phyloP scores from a whole-genome alignment of 1,140 invertebrate species.

The Drosophila malerkotliana region DNA sequence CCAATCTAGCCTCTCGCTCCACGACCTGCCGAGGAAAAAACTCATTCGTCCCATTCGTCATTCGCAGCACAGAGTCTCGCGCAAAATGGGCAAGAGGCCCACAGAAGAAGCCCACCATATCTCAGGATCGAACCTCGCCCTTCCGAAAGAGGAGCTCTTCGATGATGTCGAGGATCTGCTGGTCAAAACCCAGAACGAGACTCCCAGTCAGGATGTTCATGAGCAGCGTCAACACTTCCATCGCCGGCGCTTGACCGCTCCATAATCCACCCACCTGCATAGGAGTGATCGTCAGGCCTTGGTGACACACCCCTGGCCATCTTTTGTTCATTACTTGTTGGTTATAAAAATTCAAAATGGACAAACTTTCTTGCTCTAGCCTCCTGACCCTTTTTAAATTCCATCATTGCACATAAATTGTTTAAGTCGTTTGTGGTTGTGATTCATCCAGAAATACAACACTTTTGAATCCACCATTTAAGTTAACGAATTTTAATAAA shows the following conservation, averaged over 20 bases:
- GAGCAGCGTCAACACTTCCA: constrained; percentile 2
- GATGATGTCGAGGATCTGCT: constrained; percentile 34
- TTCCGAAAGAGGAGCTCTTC: constrained; percentile 1
- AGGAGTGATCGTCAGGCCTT: neutral
- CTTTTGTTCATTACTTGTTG: neutral
- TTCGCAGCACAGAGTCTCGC: neutral
- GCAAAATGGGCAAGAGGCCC: neutral
- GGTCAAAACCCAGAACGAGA: constrained; percentile 13
- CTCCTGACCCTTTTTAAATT: neutral
- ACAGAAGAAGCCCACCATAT: neutral
- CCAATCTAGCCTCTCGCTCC: constrained; percentile 1
- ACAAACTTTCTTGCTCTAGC: too few species aligned
- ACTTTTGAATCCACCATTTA: neutral
- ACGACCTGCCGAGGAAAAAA: constrained; percentile 26
- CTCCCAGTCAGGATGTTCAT: constrained; percentile 7
- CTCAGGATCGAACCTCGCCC: neutral
- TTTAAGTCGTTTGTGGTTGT: neutral
- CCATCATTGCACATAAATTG: neutral
- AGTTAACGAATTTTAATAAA: neutral
- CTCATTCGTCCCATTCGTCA: neutral
- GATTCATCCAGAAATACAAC: neutral
- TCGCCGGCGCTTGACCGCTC: neutral
- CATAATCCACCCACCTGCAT: neutral
- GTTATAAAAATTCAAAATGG: neutral
- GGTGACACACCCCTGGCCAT: neutral